Evolutionary conservation across 2,113 vertebrate species (phyloP).

Genomic region (Saccopteryx leptura): DNA sequence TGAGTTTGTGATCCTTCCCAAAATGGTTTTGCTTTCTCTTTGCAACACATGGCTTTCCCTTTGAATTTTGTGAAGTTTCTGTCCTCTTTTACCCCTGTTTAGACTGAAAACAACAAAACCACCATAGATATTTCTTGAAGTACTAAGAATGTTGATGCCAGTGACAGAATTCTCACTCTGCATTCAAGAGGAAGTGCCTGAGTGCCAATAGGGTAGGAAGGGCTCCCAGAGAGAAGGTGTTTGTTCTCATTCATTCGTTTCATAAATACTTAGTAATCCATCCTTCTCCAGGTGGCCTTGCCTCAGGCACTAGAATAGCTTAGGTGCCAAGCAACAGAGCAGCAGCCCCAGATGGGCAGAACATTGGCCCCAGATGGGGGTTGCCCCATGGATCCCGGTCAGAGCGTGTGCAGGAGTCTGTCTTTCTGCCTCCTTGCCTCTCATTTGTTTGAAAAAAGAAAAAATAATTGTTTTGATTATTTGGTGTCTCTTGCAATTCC

Average conservation of each 20-base stretch:
- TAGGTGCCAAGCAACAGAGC: too few relatives aligned
- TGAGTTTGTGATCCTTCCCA: slow-evolving; percentile 85
- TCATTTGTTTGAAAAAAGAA: too few relatives aligned
- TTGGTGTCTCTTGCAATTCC: background rate
- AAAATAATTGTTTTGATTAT: background rate
- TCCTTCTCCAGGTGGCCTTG: background rate
- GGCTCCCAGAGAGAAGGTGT: background rate
- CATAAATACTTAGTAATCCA: background rate
- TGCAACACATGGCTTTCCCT: slow-evolving; percentile 1
- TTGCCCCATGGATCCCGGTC: too few relatives aligned
- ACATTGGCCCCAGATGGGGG: too few relatives aligned
- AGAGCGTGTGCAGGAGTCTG: too few relatives aligned
- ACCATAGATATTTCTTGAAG: background rate
- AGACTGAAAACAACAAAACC: slow-evolving; percentile 78
- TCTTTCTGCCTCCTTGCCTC: too few relatives aligned
- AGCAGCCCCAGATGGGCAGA: too few relatives aligned
- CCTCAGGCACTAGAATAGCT: too few relatives aligned
- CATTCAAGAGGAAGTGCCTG: background rate
- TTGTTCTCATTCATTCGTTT: background rate
- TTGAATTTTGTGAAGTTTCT: slow-evolving; percentile 83
- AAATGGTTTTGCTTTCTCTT: slow-evolving; percentile 86
- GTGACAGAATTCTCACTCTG: background rate
- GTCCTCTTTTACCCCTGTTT: slow-evolving; percentile 83
- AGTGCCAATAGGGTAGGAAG: background rate
- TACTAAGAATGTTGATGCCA: background rate